Evolutionary conservation across 2,888 invertebrate genomes (phyloP), one percentile per base, ranked within the genome.

Genomic region (Arrhopalites spinosus): DNA sequence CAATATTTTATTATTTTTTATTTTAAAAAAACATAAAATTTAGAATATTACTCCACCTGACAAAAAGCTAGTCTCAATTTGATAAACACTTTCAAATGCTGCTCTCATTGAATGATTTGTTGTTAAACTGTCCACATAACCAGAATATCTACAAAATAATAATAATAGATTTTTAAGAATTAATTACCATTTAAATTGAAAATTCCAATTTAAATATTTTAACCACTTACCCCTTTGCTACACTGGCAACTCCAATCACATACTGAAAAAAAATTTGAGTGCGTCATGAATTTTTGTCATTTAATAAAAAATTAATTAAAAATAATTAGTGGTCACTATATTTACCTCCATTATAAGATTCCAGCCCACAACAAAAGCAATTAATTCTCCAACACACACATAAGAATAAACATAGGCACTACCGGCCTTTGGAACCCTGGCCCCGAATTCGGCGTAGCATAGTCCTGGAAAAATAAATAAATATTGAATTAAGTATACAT

Each of bases 351-450:
- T 87, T 81, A 96, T 93, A 70, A 96, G 89, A 86, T 96, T 96
- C 96, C 96, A 96, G 23, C 96, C 96, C 83, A 96, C 95, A 66
- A 93, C 88, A 85, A 96, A 96, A 0, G 95, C 96, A 74, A 93
- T 90, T 84, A 95, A 91, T 87, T 96, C 96, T 0, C 96, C 96
- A 74, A 96, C 91, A 70, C 94, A 93, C 23, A 96, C 95, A 85
- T 96, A 96, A 84, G 94, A 95, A 88, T 96, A 96, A 7, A 95
- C 90, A 84, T 96, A 96, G 0, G 96, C 96, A 0, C 95, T 95
- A 3, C 96, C 95, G 0, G 95, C 95, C 84, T 92, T 92, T 0
- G 95, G 95, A 0, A 95, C 94, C 77, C 94, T 87, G 0, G 94
- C 93, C 0, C 94, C 95, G 85, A 95, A 95, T 86, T 96, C 96